Conservation (phyloP, 1,140 invertebrate species). For the Calephelis nemesis region DNA sequence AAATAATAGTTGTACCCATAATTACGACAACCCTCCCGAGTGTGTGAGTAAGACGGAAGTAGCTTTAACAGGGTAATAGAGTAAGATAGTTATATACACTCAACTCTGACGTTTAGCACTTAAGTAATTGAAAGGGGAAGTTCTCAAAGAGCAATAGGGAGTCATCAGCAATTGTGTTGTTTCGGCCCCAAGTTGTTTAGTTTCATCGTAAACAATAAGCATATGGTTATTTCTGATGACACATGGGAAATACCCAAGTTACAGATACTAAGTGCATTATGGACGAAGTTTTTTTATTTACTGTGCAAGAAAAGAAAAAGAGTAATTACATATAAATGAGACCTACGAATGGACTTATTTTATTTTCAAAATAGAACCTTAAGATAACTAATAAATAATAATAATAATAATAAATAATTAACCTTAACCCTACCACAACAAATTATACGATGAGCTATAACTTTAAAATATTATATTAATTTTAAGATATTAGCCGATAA, state of each 20-base stretch:
- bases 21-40: slow-evolving; percentile 57
- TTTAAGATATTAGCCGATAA: too few relatives aligned
- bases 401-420: too few relatives aligned
- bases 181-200: slow-evolving; percentile 5
- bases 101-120: slow-evolving; percentile 58
- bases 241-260: slow-evolving; percentile 3
- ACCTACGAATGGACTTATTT: too few relatives aligned
- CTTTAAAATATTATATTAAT: too few relatives aligned
- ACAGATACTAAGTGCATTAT: neutral
- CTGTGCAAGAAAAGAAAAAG: too few relatives aligned
- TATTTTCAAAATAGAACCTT: too few relatives aligned
- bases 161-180: slow-evolving; percentile 9
- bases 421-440: too few relatives aligned
- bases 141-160: slow-evolving; percentile 19
- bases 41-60: slow-evolving; percentile 33
- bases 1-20: slow-evolving; percentile 73
- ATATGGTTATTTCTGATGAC: slow-evolving; percentile 14
- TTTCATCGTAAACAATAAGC: slow-evolving; percentile 16
- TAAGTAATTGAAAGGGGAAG: slow-evolving; percentile 69
- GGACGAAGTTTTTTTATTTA: too few relatives aligned
- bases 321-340: too few relatives aligned
- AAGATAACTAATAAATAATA: too few relatives aligned
- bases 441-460: too few relatives aligned
- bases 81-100: slow-evolving; percentile 42
- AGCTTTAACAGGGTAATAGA: slow-evolving; percentile 29